Percentiles rank a stretch among this genome's conserved stretches.
phyloP scores from a whole-genome alignment of 2,888 invertebrate genomes.

The Latheticus oryzae region DNA sequence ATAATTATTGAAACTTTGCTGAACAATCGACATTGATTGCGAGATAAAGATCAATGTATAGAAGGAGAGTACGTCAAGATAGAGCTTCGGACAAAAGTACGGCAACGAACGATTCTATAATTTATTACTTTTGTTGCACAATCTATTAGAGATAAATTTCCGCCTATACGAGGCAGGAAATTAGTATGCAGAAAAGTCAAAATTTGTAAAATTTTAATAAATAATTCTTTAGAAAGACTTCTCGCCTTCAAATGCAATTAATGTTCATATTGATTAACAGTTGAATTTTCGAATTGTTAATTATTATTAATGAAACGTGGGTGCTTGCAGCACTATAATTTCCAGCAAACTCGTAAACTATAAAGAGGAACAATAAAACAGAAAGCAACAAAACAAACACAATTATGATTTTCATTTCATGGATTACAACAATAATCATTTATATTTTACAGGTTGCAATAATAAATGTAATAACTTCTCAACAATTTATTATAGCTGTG shows the following conservation, averaged over 20 bases:
- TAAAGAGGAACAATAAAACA: conserved; percentile 7
- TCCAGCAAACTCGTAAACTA: conserved; percentile 13
- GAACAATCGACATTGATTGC: conserved; percentile 34
- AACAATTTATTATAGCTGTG: conserved; percentile 22
- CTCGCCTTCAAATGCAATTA: too few relatives aligned
- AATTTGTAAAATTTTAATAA: too few relatives aligned
- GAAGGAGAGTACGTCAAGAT: conserved; percentile 19
- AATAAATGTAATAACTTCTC: conserved; percentile 28
- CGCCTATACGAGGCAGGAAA: too few relatives aligned
- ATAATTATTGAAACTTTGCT: conserved; percentile 32
- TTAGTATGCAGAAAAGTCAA: too few relatives aligned
- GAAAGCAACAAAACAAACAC: conserved; percentile 11
- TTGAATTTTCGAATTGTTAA: conserved; percentile 16
- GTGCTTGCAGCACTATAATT: conserved; percentile 2
- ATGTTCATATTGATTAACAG: too few relatives aligned
- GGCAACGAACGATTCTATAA: too few relatives aligned
- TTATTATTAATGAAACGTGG: conserved; percentile 11
- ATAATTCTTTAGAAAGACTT: too few relatives aligned
- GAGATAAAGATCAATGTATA: conserved; percentile 28
- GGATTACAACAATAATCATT: conserved; percentile 21
- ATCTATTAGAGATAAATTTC: too few relatives aligned
- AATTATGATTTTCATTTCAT: conserved; percentile 25
- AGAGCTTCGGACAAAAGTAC: too few relatives aligned
- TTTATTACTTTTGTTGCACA: too few relatives aligned
- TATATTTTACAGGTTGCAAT: conserved; percentile 20